Evolutionary conservation across 1,140 invertebrate species (phyloP).

Genomic region (Trypoxylus dichotomus): DNA sequence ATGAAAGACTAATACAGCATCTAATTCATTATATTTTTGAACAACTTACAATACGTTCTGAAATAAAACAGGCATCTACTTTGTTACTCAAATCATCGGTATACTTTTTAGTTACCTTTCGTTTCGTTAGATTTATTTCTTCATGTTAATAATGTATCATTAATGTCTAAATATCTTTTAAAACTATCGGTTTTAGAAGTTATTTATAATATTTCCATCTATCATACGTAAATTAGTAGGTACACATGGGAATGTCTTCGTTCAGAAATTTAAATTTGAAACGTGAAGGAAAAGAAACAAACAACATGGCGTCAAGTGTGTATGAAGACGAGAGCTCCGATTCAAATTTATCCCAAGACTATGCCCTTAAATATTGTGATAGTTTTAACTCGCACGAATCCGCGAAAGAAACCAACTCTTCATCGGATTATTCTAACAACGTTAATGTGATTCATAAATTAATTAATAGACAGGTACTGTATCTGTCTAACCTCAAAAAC

Average conservation of each 20-base stretch:
- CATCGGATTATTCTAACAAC: conserved; percentile 19
- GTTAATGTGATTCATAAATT: conserved; percentile 48
- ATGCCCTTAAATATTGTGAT: conserved; percentile 17
- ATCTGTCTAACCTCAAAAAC: conserved; percentile 24
- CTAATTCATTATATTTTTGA: too few species aligned
- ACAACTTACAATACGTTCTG: too few species aligned
- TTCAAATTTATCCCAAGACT: conserved; percentile 30
- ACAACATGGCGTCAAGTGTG: conserved; percentile 32
- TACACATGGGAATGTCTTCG: not conserved
- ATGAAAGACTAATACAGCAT: too few species aligned
- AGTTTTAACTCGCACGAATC: conserved; percentile 63
- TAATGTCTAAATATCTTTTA: too few species aligned
- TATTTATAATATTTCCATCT: too few species aligned
- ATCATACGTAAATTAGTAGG: too few species aligned
- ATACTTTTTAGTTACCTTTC: too few species aligned
- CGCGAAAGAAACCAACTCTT: conserved; percentile 62
- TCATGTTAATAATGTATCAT: too few species aligned
- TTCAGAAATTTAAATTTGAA: not conserved
- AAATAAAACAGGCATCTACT: too few species aligned
- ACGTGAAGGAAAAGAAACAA: conserved; percentile 4
- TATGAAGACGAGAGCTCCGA: conserved; percentile 31
- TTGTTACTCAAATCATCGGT: too few species aligned
- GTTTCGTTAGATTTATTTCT: too few species aligned
- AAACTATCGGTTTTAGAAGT: too few species aligned
- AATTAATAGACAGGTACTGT: conserved; percentile 47